Evolutionary conservation across 2,797 vertebrate genomes (phyloP), one percentile per base, ranked within the genome.

Genomic region (Esox masquinongy): DNA sequence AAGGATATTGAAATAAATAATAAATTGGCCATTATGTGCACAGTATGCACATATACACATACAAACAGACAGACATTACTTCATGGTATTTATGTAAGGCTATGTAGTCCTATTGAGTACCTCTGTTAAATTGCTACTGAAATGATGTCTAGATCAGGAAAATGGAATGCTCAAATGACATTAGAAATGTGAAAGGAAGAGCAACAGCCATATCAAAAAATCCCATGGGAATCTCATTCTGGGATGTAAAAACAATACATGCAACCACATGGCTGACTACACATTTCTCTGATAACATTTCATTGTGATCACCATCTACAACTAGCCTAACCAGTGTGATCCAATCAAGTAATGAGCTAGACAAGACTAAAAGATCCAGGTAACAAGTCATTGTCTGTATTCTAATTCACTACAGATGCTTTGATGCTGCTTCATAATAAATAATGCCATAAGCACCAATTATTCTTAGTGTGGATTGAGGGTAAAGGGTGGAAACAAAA

Each of bases 1-100:
- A 88, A 92, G 88, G 84, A 91, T 92, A 93, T 87, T 89, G 83
- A 93, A 94, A 94, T 94, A 94, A 95, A 94, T 92, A 93, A 92
- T 72, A 84, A 63, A 82, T 91, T 93, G 90, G 89, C 88, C 88
- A 92, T 91, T 88, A 31, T 82, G 81, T 79, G 77, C 63, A 78
- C 17, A 63, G 53, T 63, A 63, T 49, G 49, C 43, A 63, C 80
- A 43, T 7, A 43, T 6, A 31, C 29, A 31, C 29, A 53, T 19
- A 77, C 83, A 80, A 85, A 75, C 19, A 71, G 86, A 74, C 81
- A 86, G 84, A 91, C 87, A 84, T 83, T 87, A 88, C 77, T 83
- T 85, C 49, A 77, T 83, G 83, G 82, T 83, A 83, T 64, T 82
- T 79, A 88, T 80, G 77, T 82, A 86, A 87, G 82, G 85, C 81